Percentiles rank a stretch among this genome's conserved stretches.
These are phyloP conservation scores for Sialia sialis DNA, from an alignment of 2,113 vertebrate genomes.

Conservation along the genomic window DNA sequence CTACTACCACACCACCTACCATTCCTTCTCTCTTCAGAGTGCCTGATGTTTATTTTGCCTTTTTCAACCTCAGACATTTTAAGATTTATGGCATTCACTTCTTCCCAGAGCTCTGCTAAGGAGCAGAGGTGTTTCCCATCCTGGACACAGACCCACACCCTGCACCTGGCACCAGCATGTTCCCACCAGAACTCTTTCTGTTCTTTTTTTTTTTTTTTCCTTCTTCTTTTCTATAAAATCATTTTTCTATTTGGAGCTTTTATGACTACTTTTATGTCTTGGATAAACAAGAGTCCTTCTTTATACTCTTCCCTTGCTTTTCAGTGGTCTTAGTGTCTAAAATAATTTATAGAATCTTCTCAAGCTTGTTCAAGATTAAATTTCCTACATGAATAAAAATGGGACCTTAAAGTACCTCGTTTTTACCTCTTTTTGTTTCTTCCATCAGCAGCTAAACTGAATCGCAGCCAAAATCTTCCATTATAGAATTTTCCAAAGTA, in stretches of 20 bases:
- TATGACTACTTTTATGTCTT: neutral
- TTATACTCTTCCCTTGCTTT: neutral
- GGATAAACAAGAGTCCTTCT: neutral
- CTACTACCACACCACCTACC: neutral
- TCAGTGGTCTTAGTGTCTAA: neutral
- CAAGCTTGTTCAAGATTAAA: neutral
- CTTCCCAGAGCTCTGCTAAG: neutral
- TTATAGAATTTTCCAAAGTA: neutral
- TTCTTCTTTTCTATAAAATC: neutral
- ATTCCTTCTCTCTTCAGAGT: too few species aligned
- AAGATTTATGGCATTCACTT: neutral
- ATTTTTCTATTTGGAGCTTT: neutral
- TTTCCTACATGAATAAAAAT: neutral
- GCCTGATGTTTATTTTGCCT: neutral
- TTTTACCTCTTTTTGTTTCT: neutral
- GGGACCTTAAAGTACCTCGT: neutral
- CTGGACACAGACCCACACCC: too few species aligned
- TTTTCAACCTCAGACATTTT: neutral
- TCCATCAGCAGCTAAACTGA: neutral
- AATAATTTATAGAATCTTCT: neutral
- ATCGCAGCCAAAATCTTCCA: neutral
- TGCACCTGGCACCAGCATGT: accelerated
- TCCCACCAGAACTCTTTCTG: neutral
- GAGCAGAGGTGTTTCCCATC: neutral
- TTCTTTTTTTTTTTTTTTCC: too few species aligned